Evolutionary conservation across 1,140 invertebrate species (phyloP).

Genomic region (Armadillidium nasatum): DNA sequence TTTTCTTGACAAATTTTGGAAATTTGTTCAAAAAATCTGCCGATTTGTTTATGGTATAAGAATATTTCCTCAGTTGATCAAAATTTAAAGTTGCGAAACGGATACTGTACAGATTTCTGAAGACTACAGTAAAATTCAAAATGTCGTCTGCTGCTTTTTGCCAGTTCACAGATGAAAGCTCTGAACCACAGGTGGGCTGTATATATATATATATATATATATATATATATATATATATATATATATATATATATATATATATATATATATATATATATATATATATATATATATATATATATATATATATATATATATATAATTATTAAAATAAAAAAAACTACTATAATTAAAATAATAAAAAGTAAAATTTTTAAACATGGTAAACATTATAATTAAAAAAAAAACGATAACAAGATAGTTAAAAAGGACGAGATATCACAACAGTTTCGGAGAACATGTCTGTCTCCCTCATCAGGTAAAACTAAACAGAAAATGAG

Average conservation of each 20-base stretch:
- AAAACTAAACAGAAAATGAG: too few relatives aligned
- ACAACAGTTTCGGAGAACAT: too few relatives aligned
- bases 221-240: conserved; percentile 14
- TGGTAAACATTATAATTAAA: too few relatives aligned
- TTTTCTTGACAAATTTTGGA: not conserved
- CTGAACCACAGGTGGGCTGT: too few relatives aligned
- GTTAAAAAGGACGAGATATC: too few relatives aligned
- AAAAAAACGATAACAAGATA: too few relatives aligned
- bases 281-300: conserved; percentile 6
- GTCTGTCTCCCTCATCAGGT: too few relatives aligned
- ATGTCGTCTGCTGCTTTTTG: not conserved
- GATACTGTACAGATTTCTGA: not conserved
- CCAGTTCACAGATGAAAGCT: not conserved
- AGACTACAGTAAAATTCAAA: not conserved
- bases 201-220: not conserved
- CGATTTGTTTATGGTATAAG: not conserved
- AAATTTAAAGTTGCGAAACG: not conserved
- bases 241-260: not conserved
- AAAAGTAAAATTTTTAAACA: too few relatives aligned
- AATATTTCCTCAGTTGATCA: not conserved
- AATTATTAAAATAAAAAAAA: too few relatives aligned
- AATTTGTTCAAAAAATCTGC: not conserved
- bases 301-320: not conserved
- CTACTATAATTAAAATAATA: too few relatives aligned
- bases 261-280: not conserved